Percentiles rank a stretch among this genome's conserved stretches.
These are phyloP conservation scores for Folsomia manolachei DNA, from an alignment of 2,888 invertebrate species.

Conservation along the genomic window DNA sequence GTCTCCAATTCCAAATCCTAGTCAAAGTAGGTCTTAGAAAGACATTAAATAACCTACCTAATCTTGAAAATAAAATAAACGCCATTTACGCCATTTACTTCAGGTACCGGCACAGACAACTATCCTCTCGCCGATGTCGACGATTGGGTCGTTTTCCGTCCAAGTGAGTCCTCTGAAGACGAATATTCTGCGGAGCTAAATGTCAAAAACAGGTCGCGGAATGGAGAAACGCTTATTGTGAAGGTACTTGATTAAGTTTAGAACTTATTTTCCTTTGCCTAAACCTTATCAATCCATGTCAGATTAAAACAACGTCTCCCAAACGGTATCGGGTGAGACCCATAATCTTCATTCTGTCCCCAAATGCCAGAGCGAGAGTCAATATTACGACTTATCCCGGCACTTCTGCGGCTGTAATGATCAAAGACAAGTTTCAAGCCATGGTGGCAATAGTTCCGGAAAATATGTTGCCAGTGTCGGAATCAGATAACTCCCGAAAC, in stretches of 20 bases:
- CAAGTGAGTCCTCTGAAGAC: slow-evolving; percentile 36
- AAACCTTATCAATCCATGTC: slow-evolving; percentile 35
- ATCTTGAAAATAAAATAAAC: background rate
- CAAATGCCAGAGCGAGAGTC: slow-evolving; percentile 65
- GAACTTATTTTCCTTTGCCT: background rate
- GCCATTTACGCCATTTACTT: slow-evolving; percentile 15
- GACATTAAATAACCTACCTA: background rate
- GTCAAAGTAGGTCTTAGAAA: background rate
- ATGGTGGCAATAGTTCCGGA: slow-evolving; percentile 40
- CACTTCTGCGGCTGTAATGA: slow-evolving; percentile 58
- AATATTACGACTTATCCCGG: slow-evolving; percentile 73
- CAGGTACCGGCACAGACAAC: slow-evolving; percentile 33
- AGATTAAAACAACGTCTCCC: slow-evolving; percentile 94
- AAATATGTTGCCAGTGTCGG: slow-evolving; percentile 34
- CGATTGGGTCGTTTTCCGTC: slow-evolving; percentile 34
- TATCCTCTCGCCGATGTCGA: slow-evolving; percentile 40
- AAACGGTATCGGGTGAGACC: slow-evolving; percentile 92
- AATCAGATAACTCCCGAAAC: slow-evolving; percentile 26
- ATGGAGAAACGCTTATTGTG: slow-evolving; percentile 40
- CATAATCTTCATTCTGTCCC: slow-evolving; percentile 71
- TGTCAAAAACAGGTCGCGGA: slow-evolving; percentile 43
- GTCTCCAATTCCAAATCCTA: background rate
- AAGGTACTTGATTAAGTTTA: slow-evolving; percentile 38
- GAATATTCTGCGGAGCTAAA: slow-evolving; percentile 36
- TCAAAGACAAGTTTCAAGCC: slow-evolving; percentile 82